Conservation (phyloP, 1,140 invertebrate species). For the Hyles euphorbiae region DNA sequence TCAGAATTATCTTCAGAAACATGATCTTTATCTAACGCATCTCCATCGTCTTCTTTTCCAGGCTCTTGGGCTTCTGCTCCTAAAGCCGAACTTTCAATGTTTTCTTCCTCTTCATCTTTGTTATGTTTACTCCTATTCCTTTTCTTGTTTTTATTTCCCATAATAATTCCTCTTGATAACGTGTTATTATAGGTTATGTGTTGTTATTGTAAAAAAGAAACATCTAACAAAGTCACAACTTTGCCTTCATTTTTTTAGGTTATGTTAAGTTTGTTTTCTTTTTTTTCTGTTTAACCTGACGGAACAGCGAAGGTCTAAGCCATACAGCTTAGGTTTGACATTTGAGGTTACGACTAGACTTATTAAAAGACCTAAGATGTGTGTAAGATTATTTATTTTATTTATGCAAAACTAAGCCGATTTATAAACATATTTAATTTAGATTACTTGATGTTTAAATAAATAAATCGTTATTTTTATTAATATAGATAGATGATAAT, state of each 20-base stretch:
- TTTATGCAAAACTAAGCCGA: no score
- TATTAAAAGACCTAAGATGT: neutral
- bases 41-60: constrained; percentile 9
- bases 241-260: neutral
- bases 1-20: constrained; percentile 38
- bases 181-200: neutral
- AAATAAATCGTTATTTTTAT: no score
- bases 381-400: no score
- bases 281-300: constrained; percentile 10
- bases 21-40: constrained; percentile 13
- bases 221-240: no score
- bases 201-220: no score
- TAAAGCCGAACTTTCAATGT: constrained; percentile 12
- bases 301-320: neutral
- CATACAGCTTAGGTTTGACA: no score
- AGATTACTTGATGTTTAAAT: no score
- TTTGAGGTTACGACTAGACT: no score
- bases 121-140: constrained; percentile 16
- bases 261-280: neutral
- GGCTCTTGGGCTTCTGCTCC: constrained; percentile 2
- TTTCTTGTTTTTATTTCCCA: constrained; percentile 22
- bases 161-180: constrained; percentile 3
- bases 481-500: no score
- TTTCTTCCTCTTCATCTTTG: constrained; percentile 17
- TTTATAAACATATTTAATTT: no score